phyloP scores from a whole-genome alignment of 2,113 vertebrate species.

The Spermophilus dauricus region DNA sequence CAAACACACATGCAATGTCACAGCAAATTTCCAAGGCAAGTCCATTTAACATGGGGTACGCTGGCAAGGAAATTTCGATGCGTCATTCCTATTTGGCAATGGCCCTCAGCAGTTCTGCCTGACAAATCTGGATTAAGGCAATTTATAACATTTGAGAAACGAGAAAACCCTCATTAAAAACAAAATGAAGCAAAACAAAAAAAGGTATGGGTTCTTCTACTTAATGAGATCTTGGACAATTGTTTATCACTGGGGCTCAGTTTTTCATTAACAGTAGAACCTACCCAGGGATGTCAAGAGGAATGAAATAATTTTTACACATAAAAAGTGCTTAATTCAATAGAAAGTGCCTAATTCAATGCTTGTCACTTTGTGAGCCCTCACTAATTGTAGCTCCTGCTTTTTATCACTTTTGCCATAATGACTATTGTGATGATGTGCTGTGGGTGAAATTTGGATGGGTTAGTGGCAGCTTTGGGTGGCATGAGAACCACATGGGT shows the following conservation, averaged over 20 bases:
- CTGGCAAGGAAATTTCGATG: too few relatives aligned
- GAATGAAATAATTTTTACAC: background rate
- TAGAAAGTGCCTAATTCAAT: background rate
- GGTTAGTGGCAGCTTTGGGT: background rate
- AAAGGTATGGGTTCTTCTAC: background rate
- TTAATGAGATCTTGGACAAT: background rate
- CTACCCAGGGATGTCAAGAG: background rate
- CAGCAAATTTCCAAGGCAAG: too few relatives aligned
- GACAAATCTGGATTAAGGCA: background rate
- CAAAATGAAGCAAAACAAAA: background rate
- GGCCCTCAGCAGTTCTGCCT: background rate
- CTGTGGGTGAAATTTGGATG: background rate
- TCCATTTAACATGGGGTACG: too few relatives aligned
- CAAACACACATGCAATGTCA: too few relatives aligned
- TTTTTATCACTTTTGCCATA: background rate
- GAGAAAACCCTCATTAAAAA: background rate
- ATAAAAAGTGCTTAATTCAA: background rate
- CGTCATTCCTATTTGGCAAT: too few relatives aligned
- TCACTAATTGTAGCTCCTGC: background rate
- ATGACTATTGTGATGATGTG: background rate
- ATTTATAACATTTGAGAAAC: background rate
- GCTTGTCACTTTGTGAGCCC: background rate
- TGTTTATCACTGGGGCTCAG: background rate
- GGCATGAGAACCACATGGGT: background rate
- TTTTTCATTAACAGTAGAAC: background rate